Base-by-base conservation (phyloP, 2,888 invertebrate genomes). In the Uloborus plumipes region DNA sequence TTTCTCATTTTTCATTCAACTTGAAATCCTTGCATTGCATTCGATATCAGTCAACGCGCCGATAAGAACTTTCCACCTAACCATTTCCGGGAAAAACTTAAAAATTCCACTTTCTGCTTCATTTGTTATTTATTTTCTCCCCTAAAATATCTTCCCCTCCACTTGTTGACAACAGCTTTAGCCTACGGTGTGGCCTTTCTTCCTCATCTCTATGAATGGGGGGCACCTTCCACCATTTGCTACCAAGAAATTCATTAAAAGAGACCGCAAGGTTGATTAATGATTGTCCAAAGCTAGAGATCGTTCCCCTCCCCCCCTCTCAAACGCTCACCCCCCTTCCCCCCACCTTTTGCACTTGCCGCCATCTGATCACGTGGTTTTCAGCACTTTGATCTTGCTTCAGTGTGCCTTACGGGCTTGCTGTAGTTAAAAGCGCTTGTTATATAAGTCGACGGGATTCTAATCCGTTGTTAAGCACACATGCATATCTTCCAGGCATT, bases 231-330 rank as follows among this genome's bases (percentile, higher is more conserved):
- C 39, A 39, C 39, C 39, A 39, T 39, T 39, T 39, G 39, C 39
- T 39, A 39, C 39, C 39, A 39, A 39, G 39, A 39, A 39, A 39
- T 39, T 39, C 39, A 39, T 39, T 39, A 65, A 74, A 74, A 65
- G 74, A 39, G 55, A 65, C 66, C 65, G 18, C 74, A 47, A 55
- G 47, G 53, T 74, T 74, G 74, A 74, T 74, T 74, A 74, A 74
- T 74, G 74, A 74, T 65, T 74, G 74, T 65, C 74, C 74, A 74
- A 31, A 18, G 59, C 39, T 39, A 20, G 59, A n/a, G 59, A 59
- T 53, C 22, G 39, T 39, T 39, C 9, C 39, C 39, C 39, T 9
- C 26, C 47, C 9, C 39, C 39, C 39, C 39, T 4, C 47, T 58
- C 49, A 74, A 58, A 65, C 16, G 74, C 49, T 55, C 18, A 55